Conservation (phyloP, 1,140 invertebrate genomes). For the Diploscapter pachys region DNA sequence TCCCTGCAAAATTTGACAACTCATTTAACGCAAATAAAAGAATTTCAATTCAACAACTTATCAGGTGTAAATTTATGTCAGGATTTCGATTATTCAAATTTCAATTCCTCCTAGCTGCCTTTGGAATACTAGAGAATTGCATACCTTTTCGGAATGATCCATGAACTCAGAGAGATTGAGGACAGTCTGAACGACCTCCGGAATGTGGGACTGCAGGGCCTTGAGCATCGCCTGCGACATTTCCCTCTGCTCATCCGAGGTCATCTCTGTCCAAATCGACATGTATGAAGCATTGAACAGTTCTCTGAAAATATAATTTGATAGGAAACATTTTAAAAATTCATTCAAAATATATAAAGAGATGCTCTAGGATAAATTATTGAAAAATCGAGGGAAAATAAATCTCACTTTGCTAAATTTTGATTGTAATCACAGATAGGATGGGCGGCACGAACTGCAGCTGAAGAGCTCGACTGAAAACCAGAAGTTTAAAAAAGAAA, state of each 20-base stretch:
- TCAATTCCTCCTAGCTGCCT: too few species aligned
- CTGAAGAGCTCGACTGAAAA: constrained; percentile 64
- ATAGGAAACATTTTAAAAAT: not conserved
- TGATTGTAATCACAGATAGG: constrained; percentile 88
- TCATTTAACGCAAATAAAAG: constrained; percentile 1
- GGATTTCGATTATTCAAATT: constrained; percentile 52
- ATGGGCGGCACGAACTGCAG: constrained; percentile 81
- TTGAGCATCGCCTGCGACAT: constrained; percentile 70
- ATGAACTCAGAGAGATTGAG: constrained; percentile 97
- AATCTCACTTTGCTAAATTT: constrained; percentile 71
- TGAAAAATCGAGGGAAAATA: not conserved
- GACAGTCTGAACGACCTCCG: constrained; percentile 91
- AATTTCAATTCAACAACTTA: constrained; percentile 51
- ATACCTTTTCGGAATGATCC: constrained; percentile 85
- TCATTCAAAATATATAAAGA: not conserved
- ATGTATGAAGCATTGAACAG: constrained; percentile 98
- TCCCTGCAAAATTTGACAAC: constrained; percentile 65
- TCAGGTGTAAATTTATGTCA: too few species aligned
- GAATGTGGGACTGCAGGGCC: not conserved
- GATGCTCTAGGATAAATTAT: not conserved
- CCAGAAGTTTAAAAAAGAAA: not conserved
- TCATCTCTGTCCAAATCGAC: constrained; percentile 94
- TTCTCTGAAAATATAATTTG: constrained; percentile 66
- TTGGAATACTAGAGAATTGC: too few species aligned
- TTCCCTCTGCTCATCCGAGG: constrained; percentile 76